These are phyloP conservation scores for Tribolium freemani DNA, from an alignment of 2,888 invertebrate species.

Conservation along the genomic window DNA sequence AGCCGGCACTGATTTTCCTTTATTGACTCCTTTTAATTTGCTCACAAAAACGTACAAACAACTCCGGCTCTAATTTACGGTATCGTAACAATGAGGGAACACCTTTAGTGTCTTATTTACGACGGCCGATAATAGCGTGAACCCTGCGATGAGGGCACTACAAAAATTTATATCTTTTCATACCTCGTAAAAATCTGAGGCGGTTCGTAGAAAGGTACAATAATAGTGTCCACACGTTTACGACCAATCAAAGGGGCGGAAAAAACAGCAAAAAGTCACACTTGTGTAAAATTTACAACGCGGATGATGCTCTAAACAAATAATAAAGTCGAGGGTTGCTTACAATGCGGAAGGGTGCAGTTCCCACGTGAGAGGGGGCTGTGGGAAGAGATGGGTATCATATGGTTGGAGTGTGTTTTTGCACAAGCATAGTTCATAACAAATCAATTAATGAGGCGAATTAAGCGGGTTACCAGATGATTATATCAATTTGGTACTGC, in stretches of 20 bases:
- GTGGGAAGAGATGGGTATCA: constrained; percentile 10
- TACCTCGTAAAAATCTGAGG: constrained; percentile 50
- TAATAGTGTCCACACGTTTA: constrained; percentile 31
- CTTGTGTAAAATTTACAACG: constrained; percentile 51
- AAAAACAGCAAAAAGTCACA: constrained; percentile 33
- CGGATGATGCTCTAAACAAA: constrained; percentile 23
- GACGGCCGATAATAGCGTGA: constrained; percentile 2
- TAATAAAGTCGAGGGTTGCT: constrained; percentile 20
- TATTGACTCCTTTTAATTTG: not conserved
- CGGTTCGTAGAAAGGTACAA: constrained; percentile 26
- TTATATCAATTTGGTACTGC: too few species aligned
- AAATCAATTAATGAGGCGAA: not conserved
- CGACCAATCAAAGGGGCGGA: constrained; percentile 31
- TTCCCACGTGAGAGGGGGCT: constrained; percentile 11
- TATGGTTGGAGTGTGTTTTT: not conserved
- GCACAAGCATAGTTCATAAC: not conserved
- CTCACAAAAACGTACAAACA: constrained; percentile 1
- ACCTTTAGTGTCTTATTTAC: constrained; percentile 26
- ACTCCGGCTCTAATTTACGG: constrained; percentile 14
- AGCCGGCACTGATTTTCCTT: not conserved
- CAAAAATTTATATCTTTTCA: constrained; percentile 49
- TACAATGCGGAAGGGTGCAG: constrained; percentile 16
- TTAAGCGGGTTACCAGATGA: not conserved
- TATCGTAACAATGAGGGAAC: not conserved
- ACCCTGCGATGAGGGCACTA: constrained; percentile 1